These are phyloP conservation scores for Tyrannus savana DNA, from an alignment of 2,113 vertebrate species.

Conservation along the genomic window DNA sequence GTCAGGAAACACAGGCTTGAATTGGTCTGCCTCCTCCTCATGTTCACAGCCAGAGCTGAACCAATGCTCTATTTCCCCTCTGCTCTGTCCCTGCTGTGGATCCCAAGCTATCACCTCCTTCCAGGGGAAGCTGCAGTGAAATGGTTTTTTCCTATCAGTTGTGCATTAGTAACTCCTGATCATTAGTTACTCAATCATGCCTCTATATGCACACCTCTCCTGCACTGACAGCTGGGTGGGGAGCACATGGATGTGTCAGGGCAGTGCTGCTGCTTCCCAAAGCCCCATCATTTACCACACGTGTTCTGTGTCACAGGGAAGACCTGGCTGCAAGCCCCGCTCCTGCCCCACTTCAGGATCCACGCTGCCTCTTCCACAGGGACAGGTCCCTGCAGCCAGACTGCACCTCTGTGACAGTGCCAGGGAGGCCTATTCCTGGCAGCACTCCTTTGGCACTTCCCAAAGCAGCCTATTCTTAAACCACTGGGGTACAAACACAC, in stretches of 20 bases:
- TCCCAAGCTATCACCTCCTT: neutral
- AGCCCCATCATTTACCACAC: neutral
- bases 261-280: neutral
- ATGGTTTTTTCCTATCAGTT: neutral
- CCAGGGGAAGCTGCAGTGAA: neutral
- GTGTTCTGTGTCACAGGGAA: accelerated
- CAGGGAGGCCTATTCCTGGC: neutral
- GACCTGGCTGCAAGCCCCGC: neutral
- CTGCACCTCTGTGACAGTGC: neutral
- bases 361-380: neutral
- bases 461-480: neutral
- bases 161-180: neutral
- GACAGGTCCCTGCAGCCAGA: neutral
- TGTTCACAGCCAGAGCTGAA: neutral
- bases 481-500: neutral
- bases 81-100: neutral
- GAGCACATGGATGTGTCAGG: neutral
- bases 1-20: neutral
- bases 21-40: neutral
- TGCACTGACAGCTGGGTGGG: neutral
- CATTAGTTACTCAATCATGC: neutral
- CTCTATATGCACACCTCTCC: neutral
- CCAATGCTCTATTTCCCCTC: neutral
- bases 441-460: neutral
- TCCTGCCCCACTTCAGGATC: neutral